Conservation (phyloP, 2,888 invertebrate species). For the Lypha dubia region DNA sequence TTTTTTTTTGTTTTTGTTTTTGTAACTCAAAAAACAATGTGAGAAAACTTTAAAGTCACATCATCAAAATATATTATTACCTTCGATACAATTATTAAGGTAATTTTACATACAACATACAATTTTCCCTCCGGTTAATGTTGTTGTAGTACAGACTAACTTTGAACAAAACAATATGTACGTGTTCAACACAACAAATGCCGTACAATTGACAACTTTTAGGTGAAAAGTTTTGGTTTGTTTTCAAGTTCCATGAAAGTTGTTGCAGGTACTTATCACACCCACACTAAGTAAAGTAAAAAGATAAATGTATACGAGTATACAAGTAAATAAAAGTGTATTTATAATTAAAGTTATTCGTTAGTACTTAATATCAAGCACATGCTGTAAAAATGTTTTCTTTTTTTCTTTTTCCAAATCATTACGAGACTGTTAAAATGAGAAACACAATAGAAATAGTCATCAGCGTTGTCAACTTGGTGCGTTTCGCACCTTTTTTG, state of each 20-base stretch:
- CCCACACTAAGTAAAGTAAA: too few species aligned
- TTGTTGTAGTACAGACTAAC: too few species aligned
- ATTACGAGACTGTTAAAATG: conserved; percentile 2
- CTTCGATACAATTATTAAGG: conserved; percentile 31
- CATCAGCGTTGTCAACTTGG: too few species aligned
- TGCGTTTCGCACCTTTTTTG: too few species aligned
- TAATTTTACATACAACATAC: conserved; percentile 12
- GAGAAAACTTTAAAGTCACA: conserved; percentile 40
- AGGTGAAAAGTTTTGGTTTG: not conserved
- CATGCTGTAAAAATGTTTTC: conserved; percentile 41
- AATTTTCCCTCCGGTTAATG: conserved; percentile 27
- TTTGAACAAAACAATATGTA: conserved; percentile 27
- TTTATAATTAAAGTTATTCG: conserved; percentile 51
- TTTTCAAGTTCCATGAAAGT: conserved; percentile 28
- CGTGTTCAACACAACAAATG: conserved; percentile 4
- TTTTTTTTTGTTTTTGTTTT: not conserved
- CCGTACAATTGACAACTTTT: conserved; percentile 7
- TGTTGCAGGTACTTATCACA: conserved; percentile 29
- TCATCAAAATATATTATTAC: conserved; percentile 29
- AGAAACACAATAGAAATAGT: not conserved
- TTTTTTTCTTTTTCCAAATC: conserved; percentile 12
- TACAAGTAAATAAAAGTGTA: not conserved
- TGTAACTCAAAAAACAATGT: not conserved
- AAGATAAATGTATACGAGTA: conserved; percentile 11
- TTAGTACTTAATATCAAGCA: conserved; percentile 48